Conservation (phyloP, 2,113 vertebrate species). For the Ciconia maguari region DNA sequence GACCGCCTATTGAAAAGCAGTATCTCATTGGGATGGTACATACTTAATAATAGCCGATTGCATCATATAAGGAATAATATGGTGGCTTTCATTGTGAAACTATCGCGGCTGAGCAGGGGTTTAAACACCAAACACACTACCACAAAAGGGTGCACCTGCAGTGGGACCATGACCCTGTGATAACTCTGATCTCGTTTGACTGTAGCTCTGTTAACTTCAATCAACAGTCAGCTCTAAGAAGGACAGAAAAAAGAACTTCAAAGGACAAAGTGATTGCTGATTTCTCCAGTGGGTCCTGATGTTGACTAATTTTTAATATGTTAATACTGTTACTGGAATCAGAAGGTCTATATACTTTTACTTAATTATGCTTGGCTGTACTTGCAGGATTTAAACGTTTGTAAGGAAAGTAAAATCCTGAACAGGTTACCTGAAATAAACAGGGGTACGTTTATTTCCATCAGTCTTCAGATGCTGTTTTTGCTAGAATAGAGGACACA, state of each 20-base stretch:
- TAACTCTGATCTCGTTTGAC: background rate
- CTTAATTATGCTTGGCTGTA: background rate
- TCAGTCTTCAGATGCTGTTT: background rate
- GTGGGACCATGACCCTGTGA: background rate
- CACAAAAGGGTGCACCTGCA: background rate
- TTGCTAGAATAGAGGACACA: background rate
- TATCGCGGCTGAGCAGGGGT: accelerated
- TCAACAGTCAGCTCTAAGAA: background rate
- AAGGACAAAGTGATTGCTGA: background rate
- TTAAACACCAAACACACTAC: background rate
- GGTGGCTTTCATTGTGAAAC: background rate
- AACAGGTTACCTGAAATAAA: background rate
- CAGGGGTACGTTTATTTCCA: background rate
- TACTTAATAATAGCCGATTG: background rate
- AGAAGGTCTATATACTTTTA: background rate
- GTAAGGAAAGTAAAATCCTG: background rate
- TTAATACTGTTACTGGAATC: background rate
- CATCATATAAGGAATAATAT: background rate
- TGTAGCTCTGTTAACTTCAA: constrained; percentile 3
- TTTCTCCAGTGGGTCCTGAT: background rate
- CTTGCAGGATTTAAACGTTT: background rate
- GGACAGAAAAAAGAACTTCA: background rate
- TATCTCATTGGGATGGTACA: background rate
- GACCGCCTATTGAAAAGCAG: background rate
- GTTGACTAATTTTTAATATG: background rate